Evolutionary conservation across 2,888 invertebrate species (phyloP).

Genomic region (Cryptocephalus primarius): DNA sequence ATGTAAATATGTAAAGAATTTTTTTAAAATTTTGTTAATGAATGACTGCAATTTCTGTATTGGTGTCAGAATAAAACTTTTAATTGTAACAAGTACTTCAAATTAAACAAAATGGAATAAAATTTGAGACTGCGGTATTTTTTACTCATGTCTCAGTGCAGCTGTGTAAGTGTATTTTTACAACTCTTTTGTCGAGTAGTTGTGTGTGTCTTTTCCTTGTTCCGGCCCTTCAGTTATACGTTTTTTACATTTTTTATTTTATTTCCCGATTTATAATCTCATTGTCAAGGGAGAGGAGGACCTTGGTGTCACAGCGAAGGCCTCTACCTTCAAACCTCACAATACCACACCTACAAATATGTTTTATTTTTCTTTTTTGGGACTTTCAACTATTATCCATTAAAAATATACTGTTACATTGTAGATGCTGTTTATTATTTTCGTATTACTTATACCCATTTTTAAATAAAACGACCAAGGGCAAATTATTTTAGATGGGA

Average conservation of each 20-base stretch:
- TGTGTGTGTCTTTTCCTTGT: conserved; percentile 33
- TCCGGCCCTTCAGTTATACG: conserved; percentile 7
- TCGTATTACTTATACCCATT: too few relatives aligned
- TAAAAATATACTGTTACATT: conserved; percentile 4
- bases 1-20: conserved; percentile 1
- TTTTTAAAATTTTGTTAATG: conserved; percentile 13
- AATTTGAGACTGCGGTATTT: conserved; percentile 19
- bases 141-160: conserved; percentile 16
- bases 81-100: conserved; percentile 30
- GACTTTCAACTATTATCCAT: conserved; percentile 3
- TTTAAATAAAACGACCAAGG: too few relatives aligned
- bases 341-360: conserved; percentile 34
- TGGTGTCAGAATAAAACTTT: conserved; percentile 35
- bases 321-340: conserved; percentile 23
- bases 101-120: conserved; percentile 22
- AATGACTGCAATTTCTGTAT: conserved; percentile 33
- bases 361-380: conserved; percentile 19
- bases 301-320: neutral
- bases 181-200: conserved; percentile 34
- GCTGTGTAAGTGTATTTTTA: conserved; percentile 35
- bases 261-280: conserved; percentile 28
- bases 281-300: conserved; percentile 19
- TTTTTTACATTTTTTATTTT: conserved; percentile 18
- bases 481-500: too few relatives aligned
- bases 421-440: neutral